Evolutionary conservation across 2,113 vertebrate species (phyloP), one percentile per base, ranked within the genome.

Genomic region (Guaruba guarouba): DNA sequence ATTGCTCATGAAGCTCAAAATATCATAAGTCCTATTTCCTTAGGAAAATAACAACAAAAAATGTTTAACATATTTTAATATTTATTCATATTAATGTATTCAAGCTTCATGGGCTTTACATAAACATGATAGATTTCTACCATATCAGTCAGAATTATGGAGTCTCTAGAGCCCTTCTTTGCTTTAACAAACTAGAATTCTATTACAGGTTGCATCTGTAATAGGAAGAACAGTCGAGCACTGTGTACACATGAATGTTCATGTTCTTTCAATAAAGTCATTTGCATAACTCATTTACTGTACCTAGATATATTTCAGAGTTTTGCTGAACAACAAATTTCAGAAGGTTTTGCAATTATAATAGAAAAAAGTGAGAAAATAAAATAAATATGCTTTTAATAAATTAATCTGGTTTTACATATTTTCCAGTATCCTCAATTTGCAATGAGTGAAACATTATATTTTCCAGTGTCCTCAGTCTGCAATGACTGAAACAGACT

Each of bases 401-500:
- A 92, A 91, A 79, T 82, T 6, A 84, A 79, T 74, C 52, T 44
- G 18, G 62, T 94, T 76, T 39, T 51, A 90, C 63, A 29, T 75
- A 51, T 94, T 92, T 93, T 93, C 91, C 79, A 86, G 66, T 89
- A 79, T 59, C 43, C 67, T 81, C 59, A 51, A 48, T 87, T 80
- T 80, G 35, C 64, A 92, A 63, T 79, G 67, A 78, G 44, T 83
- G 82, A 93, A 93, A 90, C 48, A 66, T 80, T 83, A 17, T 46
- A 75, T 86, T 94, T 94, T 92, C 90, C 87, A 91, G 73, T 80
- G 62, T 89, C 27, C 62, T 90, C 69, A 70, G 79, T 67, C 37
- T 92, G 57, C 59, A 94, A 95, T 79, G 74, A 80, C 94, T 84
- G 83, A 91, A 93, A 93, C 77, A 91, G 91, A 67, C 78, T 82